Evolutionary conservation across 2,797 vertebrate species (phyloP), one percentile per base, ranked within the genome.

Genomic region (Crocidura indochinensis): DNA sequence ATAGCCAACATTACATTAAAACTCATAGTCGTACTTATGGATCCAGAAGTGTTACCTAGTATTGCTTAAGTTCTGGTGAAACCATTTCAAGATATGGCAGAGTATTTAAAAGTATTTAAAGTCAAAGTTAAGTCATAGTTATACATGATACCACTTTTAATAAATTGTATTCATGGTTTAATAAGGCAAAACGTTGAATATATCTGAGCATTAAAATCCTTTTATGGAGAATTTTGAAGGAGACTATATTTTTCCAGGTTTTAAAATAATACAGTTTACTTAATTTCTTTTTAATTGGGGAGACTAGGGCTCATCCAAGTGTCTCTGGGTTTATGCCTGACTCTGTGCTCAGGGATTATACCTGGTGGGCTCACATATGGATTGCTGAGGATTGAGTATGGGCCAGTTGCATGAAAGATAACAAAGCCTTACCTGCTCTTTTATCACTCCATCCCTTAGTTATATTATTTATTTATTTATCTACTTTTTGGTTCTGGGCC

Each of bases 81-180:
- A 76, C 44, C 22, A 49, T 17, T 24, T 47, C 0, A 12, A 86
- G 51, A 62, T 26, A 56, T 3, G 10, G 22, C 65, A 3, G 29
- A 62, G 31, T 49, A 44, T 17, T 49, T 38, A 38, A 38, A 38
- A 38, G 5, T 38, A 38, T 71, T 91, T 76, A 56, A 84, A 87
- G 46, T 82, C 31, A 75, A 94, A 92, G 65, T 46, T 26, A 89
- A 80, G 65, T 78, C 68, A 51, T 14, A 31, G 0, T 68, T 56
- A 31, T 60, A 65, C 75, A 77, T 17, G 75, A 24, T 49, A 24
- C 60, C 60, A 72, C 10, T 73, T 73, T 38, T 75, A 46, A 83
- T 60, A 10, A 1, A 20, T 5, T 38, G 22, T 44, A 78, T 90
- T 82, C 27, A 67, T 79, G 76, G 14, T 29, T 22, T 17, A 77